Base-by-base conservation (phyloP, 2,888 invertebrate species). In the Drosophila borealis region DNA sequence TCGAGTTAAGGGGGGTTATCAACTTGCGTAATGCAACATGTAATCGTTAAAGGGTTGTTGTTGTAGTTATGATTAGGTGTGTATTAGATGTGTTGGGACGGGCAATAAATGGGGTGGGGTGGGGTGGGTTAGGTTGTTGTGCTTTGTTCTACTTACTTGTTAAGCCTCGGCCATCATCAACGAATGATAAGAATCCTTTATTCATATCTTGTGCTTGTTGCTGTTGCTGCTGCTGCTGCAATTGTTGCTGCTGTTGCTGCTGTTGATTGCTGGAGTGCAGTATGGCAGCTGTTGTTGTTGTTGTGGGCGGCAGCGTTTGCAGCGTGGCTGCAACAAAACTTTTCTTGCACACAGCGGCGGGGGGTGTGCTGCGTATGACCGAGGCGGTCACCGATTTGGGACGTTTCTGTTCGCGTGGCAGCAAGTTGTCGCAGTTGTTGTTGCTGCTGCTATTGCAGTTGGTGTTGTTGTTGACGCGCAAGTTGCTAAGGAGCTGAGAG, bases 131-230 rank as follows among this genome's bases (percentile, higher is more conserved):
- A 2, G 2, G 29, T 29, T 29, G 10, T n/a, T 39, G 37, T 33
- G 44, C 9, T 14, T 55, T 44, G 50, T 42, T 63, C 4, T 92
- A 96, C 96, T 96, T 94, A 97, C 97, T 96, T 93, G 97, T 96
- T 92, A 96, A 94, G 90, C 96, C 96, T 79, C 95, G 94, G 92
- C 96, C 95, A 93, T 97, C 96, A 91, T 96, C 97, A 89, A 96
- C 95, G 93, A 97, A 97, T 93, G 96, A 96, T 91, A 97, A 94
- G 94, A 96, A 98, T 93, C 96, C 97, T 93, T 96, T 96, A 94
- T 96, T 97, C 98, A 98, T 98, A 93, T 98, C 98, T 94, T 97
- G 95, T 84, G 97, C 96, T 92, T 96, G 94, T 80, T 71, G 69
- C 49, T 53, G 55, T 17, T 64, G 68, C 3, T 48, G 56, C 0